A percentile compares a stretch with the other conserved stretches of the same genome.
Evolutionary conservation across 2,888 invertebrate genomes (phyloP).

Genomic region (Bibio marci): DNA sequence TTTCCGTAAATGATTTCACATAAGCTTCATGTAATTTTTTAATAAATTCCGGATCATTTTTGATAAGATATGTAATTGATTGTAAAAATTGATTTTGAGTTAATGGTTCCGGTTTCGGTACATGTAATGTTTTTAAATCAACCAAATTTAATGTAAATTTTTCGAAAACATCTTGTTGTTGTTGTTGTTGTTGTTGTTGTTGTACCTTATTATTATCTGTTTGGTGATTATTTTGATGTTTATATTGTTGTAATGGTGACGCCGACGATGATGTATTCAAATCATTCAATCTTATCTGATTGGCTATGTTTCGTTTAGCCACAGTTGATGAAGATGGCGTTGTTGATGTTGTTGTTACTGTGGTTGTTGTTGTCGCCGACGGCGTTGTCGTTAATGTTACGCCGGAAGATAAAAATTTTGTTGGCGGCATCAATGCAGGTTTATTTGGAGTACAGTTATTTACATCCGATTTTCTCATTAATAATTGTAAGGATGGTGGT

Average conservation of each 20-base stretch:
- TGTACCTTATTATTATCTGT: not conserved
- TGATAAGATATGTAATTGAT: slow-evolving; percentile 71
- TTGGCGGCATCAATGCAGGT: slow-evolving; percentile 70
- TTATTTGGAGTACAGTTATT: slow-evolving; percentile 32
- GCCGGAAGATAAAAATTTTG: slow-evolving; percentile 55
- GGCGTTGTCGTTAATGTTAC: not conserved
- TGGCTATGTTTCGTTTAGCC: too few relatives aligned
- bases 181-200: slow-evolving; percentile 2
- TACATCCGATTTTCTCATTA: slow-evolving; percentile 8
- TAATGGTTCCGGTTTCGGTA: slow-evolving; percentile 45
- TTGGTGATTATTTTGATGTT: slow-evolving; percentile 6
- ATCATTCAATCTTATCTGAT: too few relatives aligned
- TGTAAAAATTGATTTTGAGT: slow-evolving; percentile 79
- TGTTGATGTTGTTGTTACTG: slow-evolving; percentile 1
- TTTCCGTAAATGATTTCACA: slow-evolving; percentile 64
- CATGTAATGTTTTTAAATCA: not conserved
- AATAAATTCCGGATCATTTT: slow-evolving; percentile 76
- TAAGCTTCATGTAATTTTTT: slow-evolving; percentile 85
- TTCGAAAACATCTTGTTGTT: not conserved
- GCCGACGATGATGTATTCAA: too few relatives aligned
- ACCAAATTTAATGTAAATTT: not conserved
- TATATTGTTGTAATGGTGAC: not conserved
- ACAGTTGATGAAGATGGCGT: too few relatives aligned
- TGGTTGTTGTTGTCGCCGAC: not conserved
- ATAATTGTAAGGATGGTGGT: slow-evolving; percentile 5